Base-by-base conservation (phyloP, 2,888 invertebrate species). In the Acleris cristana region DNA sequence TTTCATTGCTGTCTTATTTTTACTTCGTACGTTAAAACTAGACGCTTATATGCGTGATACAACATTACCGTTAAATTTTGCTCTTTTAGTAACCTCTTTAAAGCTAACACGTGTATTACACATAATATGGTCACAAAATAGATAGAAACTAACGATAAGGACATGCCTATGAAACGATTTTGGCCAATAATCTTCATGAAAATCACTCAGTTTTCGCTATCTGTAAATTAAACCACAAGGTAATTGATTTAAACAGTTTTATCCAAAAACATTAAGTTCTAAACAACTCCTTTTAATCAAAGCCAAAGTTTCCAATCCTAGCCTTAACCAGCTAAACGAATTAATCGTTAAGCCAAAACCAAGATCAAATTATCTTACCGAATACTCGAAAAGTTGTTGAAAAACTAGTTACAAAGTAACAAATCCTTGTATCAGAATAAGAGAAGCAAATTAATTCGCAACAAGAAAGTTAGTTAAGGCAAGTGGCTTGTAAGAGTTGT, bases 401-500 rank as follows among this genome's bases (percentile, higher is more conserved):
- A 66, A 66, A 66, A 66, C 66, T 66, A 65, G 34, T 48, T 45
- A 61, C 55, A 44, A 54, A 61, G 65, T 62, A 67, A 51, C 59
- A 63, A 67, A 49, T 58, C 67, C 69, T 54, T 59, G 63, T 53
- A 58, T 64, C 45, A 56, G 51, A 61, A 65, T 66, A 66, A 52
- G 57, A 56, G 60, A n/a, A 60, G 61, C 48, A 52, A 72, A 74
- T 77, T 78, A 79, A 79, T 76, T 79, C 74, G 73, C 73, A 79
- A 79, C 74, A 77, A 79, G 79, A 81, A 79, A 78, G 75, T 75
- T 78, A 76, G 80, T 78, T 80, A 81, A 79, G 74, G 68, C 73
- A 71, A 78, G 75, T 73, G 73, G 76, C 77, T 76, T 75, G 73
- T 73, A 75, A 71, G 73, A 77, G 78, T 76, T 73, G 76, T 75